Percentiles rank a stretch among this genome's conserved stretches.
Conservation (phyloP, 2,888 invertebrate genomes). For the Hirtodrosophila alboralis region DNA sequence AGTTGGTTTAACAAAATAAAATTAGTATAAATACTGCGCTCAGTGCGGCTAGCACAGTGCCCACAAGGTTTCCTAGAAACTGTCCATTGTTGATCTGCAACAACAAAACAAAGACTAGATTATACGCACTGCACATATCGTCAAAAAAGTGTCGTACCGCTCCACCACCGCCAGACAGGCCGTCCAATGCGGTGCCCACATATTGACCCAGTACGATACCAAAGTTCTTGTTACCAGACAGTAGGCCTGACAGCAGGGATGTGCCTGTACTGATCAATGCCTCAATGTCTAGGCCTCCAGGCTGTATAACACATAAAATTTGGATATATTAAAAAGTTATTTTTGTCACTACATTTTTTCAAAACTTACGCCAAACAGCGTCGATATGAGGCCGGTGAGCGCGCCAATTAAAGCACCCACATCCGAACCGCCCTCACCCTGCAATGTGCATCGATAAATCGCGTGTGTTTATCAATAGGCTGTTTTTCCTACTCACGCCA, state of each 20-base stretch:
- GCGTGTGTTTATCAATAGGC: neutral
- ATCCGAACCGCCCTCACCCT: conserved; percentile 84
- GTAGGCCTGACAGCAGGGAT: conserved; percentile 81
- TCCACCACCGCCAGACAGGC: conserved; percentile 84
- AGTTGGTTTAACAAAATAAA: conserved; percentile 7
- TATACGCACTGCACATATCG: neutral
- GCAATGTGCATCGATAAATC: neutral
- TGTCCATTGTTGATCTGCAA: conserved; percentile 83
- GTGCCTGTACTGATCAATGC: conserved; percentile 80
- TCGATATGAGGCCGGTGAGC: conserved; percentile 82
- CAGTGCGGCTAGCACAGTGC: conserved; percentile 82
- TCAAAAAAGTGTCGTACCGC: conserved; percentile 65
- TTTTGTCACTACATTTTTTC: too few relatives aligned
- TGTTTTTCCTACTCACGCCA: conserved; percentile 77
- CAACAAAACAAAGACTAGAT: neutral
- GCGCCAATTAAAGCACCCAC: conserved; percentile 84
- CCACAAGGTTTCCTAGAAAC: conserved; percentile 83
- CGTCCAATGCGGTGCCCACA: conserved; percentile 83
- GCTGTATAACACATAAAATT: conserved; percentile 71
- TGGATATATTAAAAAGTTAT: neutral
- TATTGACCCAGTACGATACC: conserved; percentile 83
- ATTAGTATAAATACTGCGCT: conserved; percentile 82
- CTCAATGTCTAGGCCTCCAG: conserved; percentile 83
- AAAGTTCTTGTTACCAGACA: conserved; percentile 83
- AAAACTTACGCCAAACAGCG: conserved; percentile 82